Conservation (phyloP, 2,888 invertebrate species). For the Drosophila tripunctata region DNA sequence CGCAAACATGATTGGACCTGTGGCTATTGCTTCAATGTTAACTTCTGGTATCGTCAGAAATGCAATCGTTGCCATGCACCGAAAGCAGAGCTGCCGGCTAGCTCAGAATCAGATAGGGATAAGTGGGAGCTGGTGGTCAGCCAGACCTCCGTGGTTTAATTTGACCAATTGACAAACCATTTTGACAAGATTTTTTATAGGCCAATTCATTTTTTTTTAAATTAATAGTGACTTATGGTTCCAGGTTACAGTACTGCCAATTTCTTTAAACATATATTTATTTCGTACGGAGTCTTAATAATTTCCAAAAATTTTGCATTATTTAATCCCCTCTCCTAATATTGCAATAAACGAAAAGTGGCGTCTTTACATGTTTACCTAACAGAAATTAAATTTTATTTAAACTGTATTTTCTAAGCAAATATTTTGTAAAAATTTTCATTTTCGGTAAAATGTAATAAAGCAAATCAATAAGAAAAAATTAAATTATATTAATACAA, state of each 20-base stretch:
- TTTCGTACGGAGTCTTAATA: neutral
- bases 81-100: constrained; percentile 25
- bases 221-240: constrained; percentile 29
- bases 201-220: constrained; percentile 10
- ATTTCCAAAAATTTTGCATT: constrained; percentile 11
- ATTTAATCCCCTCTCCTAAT: neutral
- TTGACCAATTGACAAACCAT: neutral
- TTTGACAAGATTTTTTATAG: neutral
- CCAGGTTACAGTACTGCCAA: neutral
- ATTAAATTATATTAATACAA: too few relatives aligned
- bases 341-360: constrained; percentile 39
- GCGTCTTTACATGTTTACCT: constrained; percentile 25
- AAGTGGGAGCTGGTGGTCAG: constrained; percentile 56
- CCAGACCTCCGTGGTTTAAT: constrained; percentile 28
- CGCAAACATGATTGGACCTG: constrained; percentile 56
- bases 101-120: constrained; percentile 41
- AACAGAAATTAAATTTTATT: neutral
- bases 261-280: constrained; percentile 2
- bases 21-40: constrained; percentile 50
- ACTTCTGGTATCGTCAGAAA: constrained; percentile 63
- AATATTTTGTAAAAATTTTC: too few relatives aligned
- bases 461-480: too few relatives aligned
- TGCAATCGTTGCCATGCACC: constrained; percentile 63
- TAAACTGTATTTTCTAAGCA: neutral
- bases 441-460: too few relatives aligned